These are phyloP conservation scores for Peucedramus taeniatus DNA, from an alignment of 2,113 vertebrate species.

Conservation along the genomic window DNA sequence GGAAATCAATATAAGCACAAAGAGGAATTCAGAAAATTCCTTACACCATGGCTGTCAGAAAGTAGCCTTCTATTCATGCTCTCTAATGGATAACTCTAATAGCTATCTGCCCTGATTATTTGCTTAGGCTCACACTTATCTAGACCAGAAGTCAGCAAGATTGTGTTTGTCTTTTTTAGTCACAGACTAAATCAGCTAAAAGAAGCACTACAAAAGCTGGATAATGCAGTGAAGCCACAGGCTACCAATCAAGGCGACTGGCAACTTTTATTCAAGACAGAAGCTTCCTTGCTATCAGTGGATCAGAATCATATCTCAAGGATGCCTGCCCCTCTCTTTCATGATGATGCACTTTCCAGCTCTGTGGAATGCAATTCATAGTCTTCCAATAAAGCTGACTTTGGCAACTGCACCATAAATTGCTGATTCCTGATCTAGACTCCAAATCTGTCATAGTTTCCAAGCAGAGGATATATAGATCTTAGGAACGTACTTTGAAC, in stretches of 20 bases:
- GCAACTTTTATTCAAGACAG: background rate
- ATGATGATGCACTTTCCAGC: background rate
- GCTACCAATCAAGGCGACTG: background rate
- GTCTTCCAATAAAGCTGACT: constrained; percentile 1
- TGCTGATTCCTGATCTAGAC: constrained; percentile 67
- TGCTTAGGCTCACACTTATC: constrained; percentile 19
- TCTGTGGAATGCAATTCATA: background rate
- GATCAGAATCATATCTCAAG: background rate
- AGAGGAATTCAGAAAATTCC: background rate
- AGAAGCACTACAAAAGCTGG: constrained; percentile 33
- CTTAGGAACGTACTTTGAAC: constrained; percentile 65
- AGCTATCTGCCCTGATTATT: background rate
- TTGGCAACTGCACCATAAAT: background rate
- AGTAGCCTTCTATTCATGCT: background rate
- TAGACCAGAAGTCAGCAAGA: constrained; percentile 62
- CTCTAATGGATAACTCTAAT: background rate
- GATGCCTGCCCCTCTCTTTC: background rate
- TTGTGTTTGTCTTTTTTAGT: background rate
- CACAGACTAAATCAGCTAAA: background rate
- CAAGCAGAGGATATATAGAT: constrained; percentile 62
- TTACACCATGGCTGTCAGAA: background rate
- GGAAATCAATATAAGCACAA: background rate
- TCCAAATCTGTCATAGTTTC: constrained; percentile 45
- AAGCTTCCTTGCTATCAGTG: background rate
- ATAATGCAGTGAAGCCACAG: constrained; percentile 5